Conservation (phyloP, 2,113 vertebrate species). For the Struthidea cinerea region DNA sequence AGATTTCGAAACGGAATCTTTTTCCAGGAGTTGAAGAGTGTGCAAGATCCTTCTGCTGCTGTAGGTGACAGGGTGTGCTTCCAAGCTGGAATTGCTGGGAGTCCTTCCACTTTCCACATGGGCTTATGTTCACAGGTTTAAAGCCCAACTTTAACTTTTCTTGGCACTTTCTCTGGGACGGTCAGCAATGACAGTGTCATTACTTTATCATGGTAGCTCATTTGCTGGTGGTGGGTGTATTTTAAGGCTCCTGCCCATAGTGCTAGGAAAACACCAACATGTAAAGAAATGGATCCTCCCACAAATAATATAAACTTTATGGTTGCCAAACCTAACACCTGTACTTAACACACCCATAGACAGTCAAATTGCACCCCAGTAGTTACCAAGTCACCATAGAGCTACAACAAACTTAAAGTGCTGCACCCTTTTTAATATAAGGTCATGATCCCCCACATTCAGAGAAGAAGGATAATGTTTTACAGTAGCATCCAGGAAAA, state of each 20-base stretch:
- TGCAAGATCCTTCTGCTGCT: neutral
- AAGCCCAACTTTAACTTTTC: neutral
- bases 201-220: neutral
- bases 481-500: neutral
- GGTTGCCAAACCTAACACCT: neutral
- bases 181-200: neutral
- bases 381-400: neutral
- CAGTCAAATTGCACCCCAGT: neutral
- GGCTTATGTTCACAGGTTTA: neutral
- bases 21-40: neutral
- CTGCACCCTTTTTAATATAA: neutral
- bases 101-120: neutral
- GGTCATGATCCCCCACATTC: neutral
- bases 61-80: neutral
- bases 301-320: neutral
- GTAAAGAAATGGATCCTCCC: neutral
- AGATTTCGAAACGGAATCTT: neutral
- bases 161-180: neutral
- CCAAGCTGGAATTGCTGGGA: neutral
- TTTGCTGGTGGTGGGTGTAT: neutral
- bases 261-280: neutral
- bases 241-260: neutral
- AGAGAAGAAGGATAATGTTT: neutral
- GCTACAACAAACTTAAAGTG: neutral
- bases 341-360: neutral